A percentile compares a stretch with the other conserved stretches of the same genome.
phyloP scores from a whole-genome alignment of 2,797 vertebrate genomes.

The Protosalanx chinensis region DNA sequence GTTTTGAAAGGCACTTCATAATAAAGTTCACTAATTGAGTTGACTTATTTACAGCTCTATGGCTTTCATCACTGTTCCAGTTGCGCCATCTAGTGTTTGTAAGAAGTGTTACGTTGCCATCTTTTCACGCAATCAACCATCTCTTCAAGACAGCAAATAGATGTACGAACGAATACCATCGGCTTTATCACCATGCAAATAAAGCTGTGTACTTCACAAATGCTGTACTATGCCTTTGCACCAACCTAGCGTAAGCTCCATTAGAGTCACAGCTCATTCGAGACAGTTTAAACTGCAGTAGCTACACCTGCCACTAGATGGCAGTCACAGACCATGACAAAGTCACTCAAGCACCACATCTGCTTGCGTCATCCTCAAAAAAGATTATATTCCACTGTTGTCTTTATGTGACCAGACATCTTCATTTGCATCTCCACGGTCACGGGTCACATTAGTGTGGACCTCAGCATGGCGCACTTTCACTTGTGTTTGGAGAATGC shows the following conservation, averaged over 20 bases:
- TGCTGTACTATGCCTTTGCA: not conserved
- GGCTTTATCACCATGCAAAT: too few relatives aligned
- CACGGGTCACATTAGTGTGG: conserved; percentile 23
- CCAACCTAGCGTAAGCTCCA: not conserved
- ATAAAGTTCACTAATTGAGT: too few relatives aligned
- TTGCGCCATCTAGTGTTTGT: conserved; percentile 64
- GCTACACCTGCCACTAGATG: conserved; percentile 52
- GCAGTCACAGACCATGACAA: conserved; percentile 48
- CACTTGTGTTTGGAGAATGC: conserved; percentile 46
- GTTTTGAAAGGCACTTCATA: too few relatives aligned
- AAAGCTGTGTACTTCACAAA: too few relatives aligned
- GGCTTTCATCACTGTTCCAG: conserved; percentile 30
- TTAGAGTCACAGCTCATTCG: not conserved
- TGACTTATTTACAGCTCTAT: too few relatives aligned
- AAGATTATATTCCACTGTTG: not conserved
- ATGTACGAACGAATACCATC: too few relatives aligned
- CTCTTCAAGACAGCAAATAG: too few relatives aligned
- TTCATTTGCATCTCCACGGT: conserved; percentile 44
- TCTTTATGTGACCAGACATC: conserved; percentile 10
- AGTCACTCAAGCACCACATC: not conserved
- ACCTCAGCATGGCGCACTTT: conserved; percentile 28
- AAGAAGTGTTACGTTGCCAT: too few relatives aligned
- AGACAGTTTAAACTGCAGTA: conserved; percentile 34
- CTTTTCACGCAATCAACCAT: too few relatives aligned
- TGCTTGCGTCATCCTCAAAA: not conserved